These are phyloP conservation scores for Motacilla alba DNA, from an alignment of 2,113 vertebrate genomes.

Conservation along the genomic window DNA sequence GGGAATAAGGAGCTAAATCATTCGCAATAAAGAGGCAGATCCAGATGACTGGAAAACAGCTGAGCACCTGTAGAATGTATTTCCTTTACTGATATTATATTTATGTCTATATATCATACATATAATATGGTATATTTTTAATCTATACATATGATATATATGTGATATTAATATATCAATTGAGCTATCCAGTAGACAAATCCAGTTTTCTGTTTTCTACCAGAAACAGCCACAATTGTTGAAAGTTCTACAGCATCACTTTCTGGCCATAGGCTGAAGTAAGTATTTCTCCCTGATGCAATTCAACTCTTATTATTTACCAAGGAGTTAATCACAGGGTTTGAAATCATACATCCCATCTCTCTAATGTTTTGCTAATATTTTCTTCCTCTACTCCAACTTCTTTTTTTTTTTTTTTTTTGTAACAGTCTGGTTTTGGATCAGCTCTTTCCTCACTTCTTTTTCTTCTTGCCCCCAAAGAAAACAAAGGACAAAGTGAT, in stretches of 20 bases:
- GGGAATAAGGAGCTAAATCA: not conserved
- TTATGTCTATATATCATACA: accelerated
- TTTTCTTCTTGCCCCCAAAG: not conserved
- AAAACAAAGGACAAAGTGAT: not conserved
- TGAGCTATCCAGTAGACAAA: not conserved
- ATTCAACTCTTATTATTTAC: not conserved
- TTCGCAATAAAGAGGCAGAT: not conserved
- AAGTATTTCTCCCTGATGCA: not conserved
- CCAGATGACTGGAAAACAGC: not conserved
- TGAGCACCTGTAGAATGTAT: not conserved
- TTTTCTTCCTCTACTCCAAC: not conserved
- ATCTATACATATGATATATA: not conserved
- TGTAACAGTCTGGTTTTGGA: not conserved
- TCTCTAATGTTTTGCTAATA: not conserved
- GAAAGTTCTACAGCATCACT: not conserved
- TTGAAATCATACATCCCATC: not conserved
- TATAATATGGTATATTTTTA: not conserved
- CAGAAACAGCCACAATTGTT: not conserved
- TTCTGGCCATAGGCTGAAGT: not conserved
- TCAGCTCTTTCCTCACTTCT: not conserved
- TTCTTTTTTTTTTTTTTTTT: not conserved
- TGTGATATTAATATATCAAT: not conserved
- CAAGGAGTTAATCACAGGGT: not conserved
- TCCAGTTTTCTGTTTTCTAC: not conserved
- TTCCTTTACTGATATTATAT: not conserved